These are phyloP conservation scores for Cheirogaleus major DNA, from an alignment of 2,797 vertebrate species.

Conservation along the genomic window DNA sequence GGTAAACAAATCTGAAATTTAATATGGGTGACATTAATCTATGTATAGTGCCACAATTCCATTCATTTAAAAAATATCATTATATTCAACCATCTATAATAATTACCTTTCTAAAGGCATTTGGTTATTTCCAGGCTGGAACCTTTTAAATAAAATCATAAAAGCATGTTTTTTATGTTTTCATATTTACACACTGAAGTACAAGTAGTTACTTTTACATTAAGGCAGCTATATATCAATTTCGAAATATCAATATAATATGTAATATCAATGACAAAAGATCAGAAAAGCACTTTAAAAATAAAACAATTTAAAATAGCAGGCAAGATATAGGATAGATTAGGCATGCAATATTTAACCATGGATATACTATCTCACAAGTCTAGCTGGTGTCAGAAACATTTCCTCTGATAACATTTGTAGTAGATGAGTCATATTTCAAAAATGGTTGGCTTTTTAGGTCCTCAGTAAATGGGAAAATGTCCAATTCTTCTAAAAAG, in stretches of 20 bases:
- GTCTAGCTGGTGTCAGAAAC: neutral
- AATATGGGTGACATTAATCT: neutral
- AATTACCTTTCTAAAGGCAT: neutral
- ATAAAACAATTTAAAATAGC: neutral
- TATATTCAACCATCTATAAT: neutral
- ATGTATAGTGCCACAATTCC: neutral
- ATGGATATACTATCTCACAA: neutral
- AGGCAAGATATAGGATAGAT: neutral
- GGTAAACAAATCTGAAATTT: constrained; percentile 2
- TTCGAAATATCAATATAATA: neutral
- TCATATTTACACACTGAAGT: neutral
- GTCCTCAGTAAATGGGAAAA: neutral
- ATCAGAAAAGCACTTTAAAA: neutral
- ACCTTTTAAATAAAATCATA: constrained; percentile 10
- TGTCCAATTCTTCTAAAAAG: neutral
- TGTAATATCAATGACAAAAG: neutral
- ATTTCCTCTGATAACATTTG: neutral
- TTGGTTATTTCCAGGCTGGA: neutral
- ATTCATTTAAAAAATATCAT: neutral
- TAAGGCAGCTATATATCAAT: neutral
- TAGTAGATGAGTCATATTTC: neutral
- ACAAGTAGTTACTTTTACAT: neutral
- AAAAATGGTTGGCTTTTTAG: neutral
- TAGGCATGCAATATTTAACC: neutral
- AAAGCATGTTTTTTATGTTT: neutral